Conservation (phyloP, 1,140 invertebrate genomes). For the Episyrphus balteatus region DNA sequence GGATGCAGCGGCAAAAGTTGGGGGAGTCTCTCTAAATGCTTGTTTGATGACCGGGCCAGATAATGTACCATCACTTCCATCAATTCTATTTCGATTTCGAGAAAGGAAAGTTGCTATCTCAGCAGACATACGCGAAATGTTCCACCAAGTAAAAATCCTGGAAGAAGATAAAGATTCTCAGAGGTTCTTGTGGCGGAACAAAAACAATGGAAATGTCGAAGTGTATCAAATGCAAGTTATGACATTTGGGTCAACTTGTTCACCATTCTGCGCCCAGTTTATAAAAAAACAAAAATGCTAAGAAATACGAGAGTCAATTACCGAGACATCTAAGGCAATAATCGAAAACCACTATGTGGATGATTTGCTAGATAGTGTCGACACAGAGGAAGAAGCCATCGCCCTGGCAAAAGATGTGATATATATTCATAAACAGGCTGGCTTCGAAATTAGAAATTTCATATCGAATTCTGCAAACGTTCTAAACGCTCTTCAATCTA, state of each 20-base stretch:
- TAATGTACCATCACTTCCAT: no score
- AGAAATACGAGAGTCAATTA: no score
- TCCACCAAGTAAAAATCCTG: slow-evolving; percentile 13
- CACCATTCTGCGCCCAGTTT: no score
- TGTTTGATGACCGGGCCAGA: slow-evolving; percentile 4
- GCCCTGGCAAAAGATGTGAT: no score
- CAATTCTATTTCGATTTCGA: background rate
- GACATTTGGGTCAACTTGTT: slow-evolving; percentile 32
- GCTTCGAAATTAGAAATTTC: no score
- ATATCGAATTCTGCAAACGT: no score
- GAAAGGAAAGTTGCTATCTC: slow-evolving; percentile 8
- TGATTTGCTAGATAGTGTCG: no score
- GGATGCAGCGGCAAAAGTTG: slow-evolving; percentile 13
- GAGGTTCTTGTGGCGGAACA: slow-evolving; percentile 21
- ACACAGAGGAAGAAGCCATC: no score
- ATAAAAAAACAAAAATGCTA: slow-evolving; percentile 18
- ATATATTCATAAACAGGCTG: no score
- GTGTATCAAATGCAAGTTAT: slow-evolving; percentile 19
- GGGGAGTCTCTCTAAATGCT: slow-evolving; percentile 15
- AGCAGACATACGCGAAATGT: slow-evolving; percentile 31
- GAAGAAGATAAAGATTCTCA: slow-evolving; percentile 14
- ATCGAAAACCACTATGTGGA: no score
- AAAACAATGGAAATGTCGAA: background rate
- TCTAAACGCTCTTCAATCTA: no score
- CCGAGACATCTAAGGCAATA: no score